phyloP scores from a whole-genome alignment of 2,888 invertebrate species.

The Drosophila trichaetosa region DNA sequence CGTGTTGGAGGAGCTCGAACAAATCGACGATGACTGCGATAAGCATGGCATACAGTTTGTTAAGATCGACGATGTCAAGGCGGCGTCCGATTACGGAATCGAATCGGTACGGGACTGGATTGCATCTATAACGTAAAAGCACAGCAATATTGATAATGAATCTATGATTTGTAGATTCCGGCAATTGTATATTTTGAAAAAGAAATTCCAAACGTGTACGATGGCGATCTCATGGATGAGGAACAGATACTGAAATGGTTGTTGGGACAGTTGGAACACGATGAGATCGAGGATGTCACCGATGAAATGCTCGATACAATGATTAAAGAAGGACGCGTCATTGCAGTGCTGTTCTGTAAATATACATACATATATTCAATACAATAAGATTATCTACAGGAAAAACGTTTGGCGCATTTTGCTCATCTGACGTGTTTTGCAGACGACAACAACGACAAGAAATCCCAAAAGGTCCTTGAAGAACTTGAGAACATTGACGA shows the following conservation, averaged over 20 bases:
- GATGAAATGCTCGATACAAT: conserved; percentile 97
- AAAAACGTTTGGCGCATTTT: conserved; percentile 27
- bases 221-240: conserved; percentile 95
- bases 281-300: conserved; percentile 97
- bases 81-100: conserved; percentile 94
- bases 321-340: conserved; percentile 94
- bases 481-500: conserved; percentile 97
- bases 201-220: conserved; percentile 96
- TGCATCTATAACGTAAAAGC: neutral
- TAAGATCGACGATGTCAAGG: conserved; percentile 94
- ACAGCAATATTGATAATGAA: conserved; percentile 16
- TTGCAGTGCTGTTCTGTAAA: conserved; percentile 96
- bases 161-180: conserved; percentile 86
- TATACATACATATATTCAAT: conserved; percentile 76
- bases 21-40: conserved; percentile 97
- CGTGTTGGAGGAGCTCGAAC: conserved; percentile 94
- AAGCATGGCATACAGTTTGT: conserved; percentile 96
- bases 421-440: conserved; percentile 52
- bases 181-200: conserved; percentile 97
- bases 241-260: conserved; percentile 95
- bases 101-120: conserved; percentile 86
- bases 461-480: conserved; percentile 92
- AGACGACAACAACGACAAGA: conserved; percentile 96
- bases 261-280: conserved; percentile 93
- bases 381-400: neutral